Percentiles rank a stretch among this genome's conserved stretches.
These are phyloP conservation scores for Beris chalybata DNA, from an alignment of 2,888 invertebrate genomes.

Conservation along the genomic window DNA sequence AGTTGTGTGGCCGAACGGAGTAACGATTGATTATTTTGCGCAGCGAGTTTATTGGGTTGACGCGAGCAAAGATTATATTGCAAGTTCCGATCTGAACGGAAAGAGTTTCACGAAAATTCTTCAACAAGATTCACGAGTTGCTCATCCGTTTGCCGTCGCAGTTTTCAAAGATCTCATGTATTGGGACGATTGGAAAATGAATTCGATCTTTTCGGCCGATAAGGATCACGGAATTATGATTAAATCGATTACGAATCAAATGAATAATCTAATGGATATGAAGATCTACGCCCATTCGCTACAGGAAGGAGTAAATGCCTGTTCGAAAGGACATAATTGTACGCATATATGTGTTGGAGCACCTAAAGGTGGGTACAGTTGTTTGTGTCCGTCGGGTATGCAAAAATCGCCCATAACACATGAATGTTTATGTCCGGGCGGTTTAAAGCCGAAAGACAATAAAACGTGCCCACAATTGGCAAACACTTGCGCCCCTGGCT, in stretches of 20 bases:
- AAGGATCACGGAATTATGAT: slow-evolving; percentile 73
- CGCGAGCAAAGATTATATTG: slow-evolving; percentile 79
- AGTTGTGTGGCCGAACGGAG: slow-evolving; percentile 86
- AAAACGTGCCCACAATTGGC: slow-evolving; percentile 70
- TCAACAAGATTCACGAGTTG: slow-evolving; percentile 65
- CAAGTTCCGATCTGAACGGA: slow-evolving; percentile 74
- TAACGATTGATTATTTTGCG: slow-evolving; percentile 79
- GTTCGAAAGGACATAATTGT: slow-evolving; percentile 65
- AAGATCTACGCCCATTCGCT: slow-evolving; percentile 77
- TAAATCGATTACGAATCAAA: slow-evolving; percentile 62
- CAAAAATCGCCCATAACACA: slow-evolving; percentile 56
- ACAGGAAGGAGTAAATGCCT: slow-evolving; percentile 74
- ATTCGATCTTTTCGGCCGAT: slow-evolving; percentile 76
- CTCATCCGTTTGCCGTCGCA: slow-evolving; percentile 85
- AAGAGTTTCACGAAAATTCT: slow-evolving; percentile 68
- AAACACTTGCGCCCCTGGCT: slow-evolving; percentile 61
- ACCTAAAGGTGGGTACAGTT: slow-evolving; percentile 68
- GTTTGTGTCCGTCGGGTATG: slow-evolving; percentile 82
- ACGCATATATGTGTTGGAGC: slow-evolving; percentile 77
- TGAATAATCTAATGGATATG: slow-evolving; percentile 78
- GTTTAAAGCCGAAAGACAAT: slow-evolving; percentile 63
- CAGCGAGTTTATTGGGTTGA: slow-evolving; percentile 86
- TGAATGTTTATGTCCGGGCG: slow-evolving; percentile 78
- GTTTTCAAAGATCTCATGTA: slow-evolving; percentile 83
- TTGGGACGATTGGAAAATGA: slow-evolving; percentile 88